Conservation (phyloP, 1,140 invertebrate species). For the Diploscapter pachys region DNA sequence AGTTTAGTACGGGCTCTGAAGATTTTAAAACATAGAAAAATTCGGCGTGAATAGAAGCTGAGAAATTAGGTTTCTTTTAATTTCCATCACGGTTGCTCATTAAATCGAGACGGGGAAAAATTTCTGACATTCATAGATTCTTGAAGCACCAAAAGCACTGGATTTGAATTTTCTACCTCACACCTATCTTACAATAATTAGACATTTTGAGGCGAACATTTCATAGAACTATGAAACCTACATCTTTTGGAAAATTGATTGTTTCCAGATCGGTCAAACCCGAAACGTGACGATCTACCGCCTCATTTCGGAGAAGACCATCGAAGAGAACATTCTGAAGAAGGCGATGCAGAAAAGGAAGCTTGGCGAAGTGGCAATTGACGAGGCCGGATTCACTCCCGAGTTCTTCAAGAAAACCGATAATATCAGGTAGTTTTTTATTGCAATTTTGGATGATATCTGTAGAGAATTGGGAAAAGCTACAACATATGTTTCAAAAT, state of each 20-base stretch:
- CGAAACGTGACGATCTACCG: conserved; percentile 98
- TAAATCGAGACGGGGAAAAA: too few relatives aligned
- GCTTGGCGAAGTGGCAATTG: conserved; percentile 93
- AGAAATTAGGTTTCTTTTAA: too few relatives aligned
- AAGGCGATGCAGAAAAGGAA: conserved; percentile 96
- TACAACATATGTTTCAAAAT: too few relatives aligned
- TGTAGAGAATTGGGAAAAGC: too few relatives aligned
- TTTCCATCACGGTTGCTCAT: too few relatives aligned
- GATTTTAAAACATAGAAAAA: too few relatives aligned
- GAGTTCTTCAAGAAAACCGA: conserved; percentile 83
- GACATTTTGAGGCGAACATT: not conserved
- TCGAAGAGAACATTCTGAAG: conserved; percentile 98
- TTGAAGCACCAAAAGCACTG: too few relatives aligned
- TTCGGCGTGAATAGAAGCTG: too few relatives aligned
- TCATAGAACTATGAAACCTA: not conserved
- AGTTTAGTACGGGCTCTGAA: too few relatives aligned
- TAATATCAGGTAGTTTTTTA: conserved; percentile 38
- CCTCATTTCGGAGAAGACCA: conserved; percentile 88
- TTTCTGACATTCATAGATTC: too few relatives aligned
- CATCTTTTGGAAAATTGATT: not conserved
- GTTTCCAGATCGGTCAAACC: conserved; percentile 86
- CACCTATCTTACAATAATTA: too few relatives aligned
- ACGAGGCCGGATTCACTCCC: conserved; percentile 97
- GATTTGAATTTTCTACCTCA: not conserved
- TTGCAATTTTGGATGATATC: too few relatives aligned